Conservation (phyloP, 2,888 invertebrate genomes). For the Ptychoptera contaminata region DNA sequence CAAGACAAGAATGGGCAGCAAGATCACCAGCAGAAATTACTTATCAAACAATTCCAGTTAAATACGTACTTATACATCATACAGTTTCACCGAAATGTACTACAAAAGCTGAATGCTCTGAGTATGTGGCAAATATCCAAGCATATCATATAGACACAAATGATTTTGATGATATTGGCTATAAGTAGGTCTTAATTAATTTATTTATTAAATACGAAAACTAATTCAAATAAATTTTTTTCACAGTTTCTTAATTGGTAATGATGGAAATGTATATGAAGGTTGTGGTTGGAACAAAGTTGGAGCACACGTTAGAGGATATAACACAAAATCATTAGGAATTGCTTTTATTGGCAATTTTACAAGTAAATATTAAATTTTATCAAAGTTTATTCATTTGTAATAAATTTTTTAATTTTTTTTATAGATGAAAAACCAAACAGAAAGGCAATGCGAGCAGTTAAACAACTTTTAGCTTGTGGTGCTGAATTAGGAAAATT, state of each 20-base stretch:
- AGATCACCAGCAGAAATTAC: conserved; percentile 31
- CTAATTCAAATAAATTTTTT: not conserved
- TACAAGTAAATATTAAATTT: conserved; percentile 23
- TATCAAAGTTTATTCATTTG: not conserved
- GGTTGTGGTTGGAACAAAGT: conserved; percentile 45
- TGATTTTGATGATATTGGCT: conserved; percentile 37
- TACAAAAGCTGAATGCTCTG: conserved; percentile 31
- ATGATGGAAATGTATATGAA: conserved; percentile 48
- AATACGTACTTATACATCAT: conserved; percentile 40
- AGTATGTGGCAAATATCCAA: conserved; percentile 34
- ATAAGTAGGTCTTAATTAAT: conserved; percentile 31
- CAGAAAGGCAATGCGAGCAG: conserved; percentile 24
- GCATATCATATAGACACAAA: conserved; percentile 34
- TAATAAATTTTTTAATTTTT: conserved; percentile 1
- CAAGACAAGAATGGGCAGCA: conserved; percentile 44
- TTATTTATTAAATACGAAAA: not conserved
- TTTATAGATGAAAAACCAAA: conserved; percentile 28
- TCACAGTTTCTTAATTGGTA: conserved; percentile 41
- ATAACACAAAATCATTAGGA: conserved; percentile 43
- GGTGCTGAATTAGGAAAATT: conserved; percentile 30
- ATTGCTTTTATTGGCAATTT: conserved; percentile 43
- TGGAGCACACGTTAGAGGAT: conserved; percentile 42
- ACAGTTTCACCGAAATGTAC: conserved; percentile 35
- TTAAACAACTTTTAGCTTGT: conserved; percentile 29
- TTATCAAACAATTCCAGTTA: conserved; percentile 40